A percentile compares a stretch with the other conserved stretches of the same genome.
phyloP scores from a whole-genome alignment of 1,140 invertebrate species.

The Hypothenemus hampei region DNA sequence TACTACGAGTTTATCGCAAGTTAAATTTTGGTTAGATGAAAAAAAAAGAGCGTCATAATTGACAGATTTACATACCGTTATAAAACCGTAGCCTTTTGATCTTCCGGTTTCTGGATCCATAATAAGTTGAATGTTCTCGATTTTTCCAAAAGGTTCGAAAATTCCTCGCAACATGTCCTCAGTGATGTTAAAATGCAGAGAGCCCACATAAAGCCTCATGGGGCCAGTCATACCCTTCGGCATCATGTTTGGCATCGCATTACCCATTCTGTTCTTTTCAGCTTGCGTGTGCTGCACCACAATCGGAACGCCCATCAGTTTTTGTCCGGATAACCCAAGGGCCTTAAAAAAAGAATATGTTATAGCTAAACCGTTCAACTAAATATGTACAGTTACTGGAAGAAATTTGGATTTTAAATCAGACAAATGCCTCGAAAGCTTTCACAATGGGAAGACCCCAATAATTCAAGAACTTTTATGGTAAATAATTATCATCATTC shows the following conservation, averaged over 20 bases:
- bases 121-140: constrained; percentile 94
- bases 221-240: constrained; percentile 81
- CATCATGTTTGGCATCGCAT: constrained; percentile 75
- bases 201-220: constrained; percentile 95
- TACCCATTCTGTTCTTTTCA: constrained; percentile 94
- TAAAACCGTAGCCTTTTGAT: constrained; percentile 96
- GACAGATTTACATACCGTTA: constrained; percentile 70
- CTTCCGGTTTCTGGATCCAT: constrained; percentile 91
- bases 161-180: constrained; percentile 98
- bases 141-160: constrained; percentile 99
- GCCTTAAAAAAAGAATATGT: constrained; percentile 62
- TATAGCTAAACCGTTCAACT: no score
- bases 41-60: no score
- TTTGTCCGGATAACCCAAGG: constrained; percentile 94
- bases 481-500: not conserved
- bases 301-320: constrained; percentile 94
- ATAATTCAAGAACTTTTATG: not conserved
- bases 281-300: constrained; percentile 98
- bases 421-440: no score
- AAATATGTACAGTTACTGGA: no score
- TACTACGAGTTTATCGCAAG: no score
- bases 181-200: constrained; percentile 97
- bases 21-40: no score
- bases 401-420: no score
- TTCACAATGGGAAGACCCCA: no score